Evolutionary conservation across 1,140 invertebrate genomes (phyloP).

Genomic region (Belonocnema kinseyi): DNA sequence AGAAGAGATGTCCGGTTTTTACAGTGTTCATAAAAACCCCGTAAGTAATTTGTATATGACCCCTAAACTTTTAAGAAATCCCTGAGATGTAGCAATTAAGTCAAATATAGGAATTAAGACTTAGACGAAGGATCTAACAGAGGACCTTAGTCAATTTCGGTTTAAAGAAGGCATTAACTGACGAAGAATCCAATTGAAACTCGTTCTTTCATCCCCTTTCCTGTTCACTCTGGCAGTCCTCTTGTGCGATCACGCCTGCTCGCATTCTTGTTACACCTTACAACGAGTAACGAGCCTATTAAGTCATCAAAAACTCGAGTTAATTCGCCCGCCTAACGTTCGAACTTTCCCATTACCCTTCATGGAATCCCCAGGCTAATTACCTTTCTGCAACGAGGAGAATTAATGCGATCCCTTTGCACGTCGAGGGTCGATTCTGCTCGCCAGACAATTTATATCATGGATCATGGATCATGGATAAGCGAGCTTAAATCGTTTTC

Average conservation of each 20-base stretch:
- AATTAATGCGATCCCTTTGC: constrained; percentile 11
- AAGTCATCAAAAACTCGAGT: constrained; percentile 22
- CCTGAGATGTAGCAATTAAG: not conserved
- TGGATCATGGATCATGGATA: not conserved
- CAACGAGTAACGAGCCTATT: constrained; percentile 30
- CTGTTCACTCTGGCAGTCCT: not conserved
- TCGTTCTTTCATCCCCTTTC: not conserved
- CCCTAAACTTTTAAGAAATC: not conserved
- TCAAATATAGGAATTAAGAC: not conserved
- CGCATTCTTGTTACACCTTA: constrained; percentile 30
- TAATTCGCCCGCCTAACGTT: constrained; percentile 23
- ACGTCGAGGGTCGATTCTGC: constrained; percentile 14
- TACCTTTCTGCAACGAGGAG: constrained; percentile 12
- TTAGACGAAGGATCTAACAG: not conserved
- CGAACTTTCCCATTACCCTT: constrained; percentile 26
- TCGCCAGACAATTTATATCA: constrained; percentile 13
- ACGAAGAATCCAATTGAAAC: constrained; percentile 1
- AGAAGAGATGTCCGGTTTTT: too few relatives aligned
- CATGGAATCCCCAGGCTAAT: constrained; percentile 14
- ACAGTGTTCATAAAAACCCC: too few relatives aligned
- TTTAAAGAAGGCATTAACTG: not conserved
- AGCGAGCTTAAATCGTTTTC: constrained; percentile 24
- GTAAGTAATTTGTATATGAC: not conserved
- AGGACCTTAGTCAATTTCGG: not conserved
- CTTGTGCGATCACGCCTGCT: constrained; percentile 25